A percentile compares a stretch with the other conserved stretches of the same genome.
Conservation (phyloP, 2,888 invertebrate species). For the Cryptophagus acutangulus region DNA sequence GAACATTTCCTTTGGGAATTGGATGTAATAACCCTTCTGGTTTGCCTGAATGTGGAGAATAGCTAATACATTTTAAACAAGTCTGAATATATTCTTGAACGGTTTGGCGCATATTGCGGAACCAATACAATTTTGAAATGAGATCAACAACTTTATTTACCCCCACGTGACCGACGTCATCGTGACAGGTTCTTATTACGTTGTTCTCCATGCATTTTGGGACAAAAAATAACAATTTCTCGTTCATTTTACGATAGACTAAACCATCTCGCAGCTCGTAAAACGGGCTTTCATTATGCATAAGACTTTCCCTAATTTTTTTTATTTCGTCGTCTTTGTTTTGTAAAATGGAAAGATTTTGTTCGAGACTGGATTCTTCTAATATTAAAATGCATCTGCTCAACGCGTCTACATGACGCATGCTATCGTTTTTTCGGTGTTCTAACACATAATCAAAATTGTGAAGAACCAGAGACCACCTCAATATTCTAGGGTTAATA, state of each 20-base stretch:
- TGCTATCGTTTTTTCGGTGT: neutral
- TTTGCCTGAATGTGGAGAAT: constrained; percentile 4
- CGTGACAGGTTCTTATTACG: neutral
- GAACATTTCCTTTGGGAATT: constrained; percentile 4
- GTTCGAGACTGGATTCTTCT: neutral
- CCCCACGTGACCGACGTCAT: neutral
- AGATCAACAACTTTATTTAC: neutral
- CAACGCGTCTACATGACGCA: neutral
- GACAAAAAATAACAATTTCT: neutral
- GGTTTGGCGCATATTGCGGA: neutral
- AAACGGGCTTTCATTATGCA: neutral
- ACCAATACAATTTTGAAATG: neutral
- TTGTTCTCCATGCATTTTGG: constrained; percentile 2
- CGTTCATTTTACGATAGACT: neutral
- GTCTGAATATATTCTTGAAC: neutral
- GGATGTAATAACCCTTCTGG: constrained; percentile 3
- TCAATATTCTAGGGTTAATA: neutral
- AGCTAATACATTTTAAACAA: constrained; percentile 8
- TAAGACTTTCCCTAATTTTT: neutral
- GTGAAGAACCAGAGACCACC: neutral
- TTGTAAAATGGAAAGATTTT: neutral
- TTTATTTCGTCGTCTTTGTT: neutral
- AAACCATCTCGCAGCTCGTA: neutral
- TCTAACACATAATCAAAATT: neutral
- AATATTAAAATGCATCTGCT: neutral